phyloP scores from a whole-genome alignment of 2,797 vertebrate species.

The Chaetophractus vellerosus region DNA sequence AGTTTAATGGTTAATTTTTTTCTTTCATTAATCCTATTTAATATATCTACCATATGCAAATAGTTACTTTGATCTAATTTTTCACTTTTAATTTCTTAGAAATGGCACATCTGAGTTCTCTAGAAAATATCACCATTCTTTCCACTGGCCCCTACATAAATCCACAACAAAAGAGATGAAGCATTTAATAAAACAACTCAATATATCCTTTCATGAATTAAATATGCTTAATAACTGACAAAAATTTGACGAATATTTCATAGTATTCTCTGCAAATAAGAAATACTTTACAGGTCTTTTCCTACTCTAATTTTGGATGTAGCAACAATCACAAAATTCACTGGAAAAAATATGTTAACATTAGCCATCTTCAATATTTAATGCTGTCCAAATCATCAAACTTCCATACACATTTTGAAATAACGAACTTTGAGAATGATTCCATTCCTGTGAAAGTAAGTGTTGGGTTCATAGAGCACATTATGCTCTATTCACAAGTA shows the following conservation, averaged over 20 bases:
- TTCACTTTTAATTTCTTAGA: slow-evolving; percentile 23
- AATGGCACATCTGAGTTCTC: not conserved
- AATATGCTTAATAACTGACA: not conserved
- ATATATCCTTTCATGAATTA: not conserved
- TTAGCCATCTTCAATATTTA: not conserved
- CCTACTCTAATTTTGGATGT: not conserved
- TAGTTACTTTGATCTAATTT: slow-evolving; percentile 21
- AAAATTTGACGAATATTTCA: not conserved
- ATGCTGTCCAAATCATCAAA: not conserved
- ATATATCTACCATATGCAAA: not conserved
- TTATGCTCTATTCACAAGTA: not conserved
- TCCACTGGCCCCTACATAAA: not conserved
- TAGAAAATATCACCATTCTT: not conserved
- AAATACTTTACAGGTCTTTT: not conserved
- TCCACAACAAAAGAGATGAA: not conserved
- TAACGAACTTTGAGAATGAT: not conserved
- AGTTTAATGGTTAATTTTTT: not conserved
- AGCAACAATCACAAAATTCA: not conserved
- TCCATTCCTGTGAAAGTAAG: not conserved
- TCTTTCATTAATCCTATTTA: slow-evolving; percentile 41
- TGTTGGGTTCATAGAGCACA: not conserved
- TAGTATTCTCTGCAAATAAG: not conserved
- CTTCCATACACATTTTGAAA: not conserved
- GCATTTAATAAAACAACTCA: slow-evolving; percentile 11
- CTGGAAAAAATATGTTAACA: not conserved